Evolutionary conservation across 2,888 invertebrate genomes (phyloP), one percentile per base, ranked within the genome.

Genomic region (Acanthoscelides obtectus): DNA sequence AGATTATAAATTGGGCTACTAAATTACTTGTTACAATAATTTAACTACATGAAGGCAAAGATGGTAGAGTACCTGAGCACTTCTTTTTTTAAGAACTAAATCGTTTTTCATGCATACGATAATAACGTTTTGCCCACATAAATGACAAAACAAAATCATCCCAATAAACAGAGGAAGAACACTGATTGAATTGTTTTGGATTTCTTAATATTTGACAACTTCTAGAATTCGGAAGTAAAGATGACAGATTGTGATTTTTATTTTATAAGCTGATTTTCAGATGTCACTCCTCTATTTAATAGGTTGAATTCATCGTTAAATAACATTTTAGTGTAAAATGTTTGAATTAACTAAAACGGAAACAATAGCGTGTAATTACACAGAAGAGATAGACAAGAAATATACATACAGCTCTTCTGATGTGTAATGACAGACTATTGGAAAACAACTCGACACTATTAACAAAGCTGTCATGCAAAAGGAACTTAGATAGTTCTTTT

Each of bases 21-120:
- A 72, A 75, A 71, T 73, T 74, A 75, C 45, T 45, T 12, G 45
- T 12, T 71, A 72, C 73, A 77, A 75, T 74, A 74, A 66, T 75
- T 76, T 75, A 75, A 73, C 76, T 77, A 77, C 73, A 76, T 75
- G 75, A 81, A 85, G 85, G 85, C 85, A 85, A 78, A 84, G 83
- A 81, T 83, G 83, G 83, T 83, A 81, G 74, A 81, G 80, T 82
- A 85, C 85, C 85, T 85, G 85, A 85, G 85, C 84, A 81, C 82
- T 82, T 81, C 81, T 77, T 75, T 78, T 79, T 75, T 73, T 76
- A 45, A 45, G 45, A 45, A 45, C 45, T 45, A 45, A 45, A 45
- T 45, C 45, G 45, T 45, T 45, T 45, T 45, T 45, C 45, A 45
- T 45, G 45, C 45, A 45, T 12, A 45, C 45, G 45, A 45, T 45